Conservation (phyloP, 2,113 vertebrate genomes). For the Crotophaga sulcirostris region DNA sequence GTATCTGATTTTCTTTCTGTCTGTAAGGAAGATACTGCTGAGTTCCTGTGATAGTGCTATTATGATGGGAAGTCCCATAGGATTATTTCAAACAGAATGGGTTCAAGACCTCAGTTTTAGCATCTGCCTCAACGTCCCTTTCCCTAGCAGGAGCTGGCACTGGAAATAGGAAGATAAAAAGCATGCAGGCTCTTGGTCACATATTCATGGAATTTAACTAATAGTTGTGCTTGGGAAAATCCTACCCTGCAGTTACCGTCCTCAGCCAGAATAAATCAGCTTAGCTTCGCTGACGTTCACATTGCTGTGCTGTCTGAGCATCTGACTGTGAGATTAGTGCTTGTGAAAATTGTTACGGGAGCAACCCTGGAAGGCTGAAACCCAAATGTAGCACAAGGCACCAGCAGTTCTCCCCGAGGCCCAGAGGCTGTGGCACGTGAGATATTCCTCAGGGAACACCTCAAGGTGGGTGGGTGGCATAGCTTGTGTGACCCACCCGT, state of each 20-base stretch:
- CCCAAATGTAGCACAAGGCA: neutral
- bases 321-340: neutral
- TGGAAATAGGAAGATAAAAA: neutral
- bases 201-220: neutral
- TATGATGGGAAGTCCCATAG: neutral
- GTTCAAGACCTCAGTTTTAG: neutral
- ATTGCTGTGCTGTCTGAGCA: neutral
- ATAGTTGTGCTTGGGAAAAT: constrained; percentile 14
- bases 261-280: constrained; percentile 2
- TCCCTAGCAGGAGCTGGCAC: neutral
- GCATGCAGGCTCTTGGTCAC: neutral
- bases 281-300: neutral
- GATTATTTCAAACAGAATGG: neutral
- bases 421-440: neutral
- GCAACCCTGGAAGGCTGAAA: neutral
- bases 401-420: neutral
- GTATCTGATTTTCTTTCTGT: neutral
- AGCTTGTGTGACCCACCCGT: neutral
- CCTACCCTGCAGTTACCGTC: neutral
- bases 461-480: neutral
- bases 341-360: rapidly evolving
- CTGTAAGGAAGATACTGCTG: neutral
- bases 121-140: neutral
- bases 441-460: neutral
- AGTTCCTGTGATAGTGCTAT: neutral